phyloP scores from a whole-genome alignment of 2,797 vertebrate genomes.

The Ataeniobius toweri region DNA sequence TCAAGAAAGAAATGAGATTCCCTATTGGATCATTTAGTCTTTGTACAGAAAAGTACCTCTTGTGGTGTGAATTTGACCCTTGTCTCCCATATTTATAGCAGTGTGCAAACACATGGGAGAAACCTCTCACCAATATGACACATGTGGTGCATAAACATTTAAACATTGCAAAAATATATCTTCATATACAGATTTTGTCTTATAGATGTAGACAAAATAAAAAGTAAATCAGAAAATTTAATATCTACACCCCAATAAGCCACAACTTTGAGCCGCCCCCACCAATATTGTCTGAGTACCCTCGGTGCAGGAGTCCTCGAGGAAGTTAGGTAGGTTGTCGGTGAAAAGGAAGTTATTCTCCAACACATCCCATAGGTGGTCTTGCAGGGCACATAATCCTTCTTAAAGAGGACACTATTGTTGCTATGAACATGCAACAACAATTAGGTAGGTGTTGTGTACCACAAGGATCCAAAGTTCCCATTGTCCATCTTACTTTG shows the following conservation, averaged over 20 bases:
- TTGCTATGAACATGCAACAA: slow-evolving; percentile 3
- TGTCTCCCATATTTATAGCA: slow-evolving; percentile 37
- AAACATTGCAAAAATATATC: slow-evolving; percentile 75
- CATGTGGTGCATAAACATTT: slow-evolving; percentile 42
- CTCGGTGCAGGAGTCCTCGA: slow-evolving; percentile 5
- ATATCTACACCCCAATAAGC: slow-evolving; percentile 45
- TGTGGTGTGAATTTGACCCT: slow-evolving; percentile 27
- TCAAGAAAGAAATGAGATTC: slow-evolving; percentile 61
- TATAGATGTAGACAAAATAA: slow-evolving; percentile 68
- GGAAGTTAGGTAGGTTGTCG: background rate
- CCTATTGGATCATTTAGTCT: slow-evolving; percentile 39
- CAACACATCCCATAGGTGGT: background rate
- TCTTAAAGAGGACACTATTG: background rate
- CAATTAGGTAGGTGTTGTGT: background rate
- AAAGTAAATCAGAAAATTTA: slow-evolving; percentile 62
- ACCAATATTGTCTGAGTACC: background rate
- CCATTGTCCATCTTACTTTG: background rate
- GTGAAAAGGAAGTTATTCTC: background rate
- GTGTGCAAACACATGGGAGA: slow-evolving; percentile 54
- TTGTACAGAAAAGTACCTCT: slow-evolving; percentile 53
- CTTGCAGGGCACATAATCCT: background rate
- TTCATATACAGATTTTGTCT: slow-evolving; percentile 57
- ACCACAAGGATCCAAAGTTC: background rate
- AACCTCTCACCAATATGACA: slow-evolving; percentile 31
- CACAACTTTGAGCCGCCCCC: background rate